Evolutionary conservation across 2,888 invertebrate species (phyloP).

Genomic region (Cryptocheilus praepositus): DNA sequence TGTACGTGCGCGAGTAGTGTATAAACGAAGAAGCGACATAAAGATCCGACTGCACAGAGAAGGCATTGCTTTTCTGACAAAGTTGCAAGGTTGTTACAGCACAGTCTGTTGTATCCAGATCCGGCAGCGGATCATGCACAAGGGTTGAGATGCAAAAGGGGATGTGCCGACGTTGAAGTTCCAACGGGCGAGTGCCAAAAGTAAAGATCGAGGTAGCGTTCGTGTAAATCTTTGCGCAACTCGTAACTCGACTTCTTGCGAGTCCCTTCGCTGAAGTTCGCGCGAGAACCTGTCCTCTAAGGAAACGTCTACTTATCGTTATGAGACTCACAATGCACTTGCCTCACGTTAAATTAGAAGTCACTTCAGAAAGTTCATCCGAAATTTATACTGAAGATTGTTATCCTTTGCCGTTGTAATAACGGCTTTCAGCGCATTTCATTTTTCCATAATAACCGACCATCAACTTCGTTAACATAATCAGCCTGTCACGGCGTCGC

Average conservation of each 20-base stretch:
- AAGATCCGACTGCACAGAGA: no score
- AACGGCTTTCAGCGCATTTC: no score
- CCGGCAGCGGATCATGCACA: neutral
- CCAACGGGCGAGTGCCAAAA: constrained; percentile 13
- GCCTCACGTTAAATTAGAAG: neutral
- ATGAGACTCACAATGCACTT: constrained; percentile 5
- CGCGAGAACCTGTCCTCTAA: constrained; percentile 1
- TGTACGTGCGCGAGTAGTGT: no score
- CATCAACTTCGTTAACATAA: no score
- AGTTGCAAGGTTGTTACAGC: constrained; percentile 4
- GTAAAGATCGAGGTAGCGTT: constrained; percentile 15
- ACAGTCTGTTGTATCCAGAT: constrained; percentile 21
- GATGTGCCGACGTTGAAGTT: constrained; percentile 14
- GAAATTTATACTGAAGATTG: no score
- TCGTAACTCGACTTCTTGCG: constrained; percentile 2
- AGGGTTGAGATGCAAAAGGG: neutral
- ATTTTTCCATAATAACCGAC: no score
- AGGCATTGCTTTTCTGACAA: neutral
- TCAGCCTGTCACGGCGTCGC: no score
- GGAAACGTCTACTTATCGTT: constrained; percentile 4
- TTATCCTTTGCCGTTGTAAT: no score
- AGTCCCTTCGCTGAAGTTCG: constrained; percentile 3
- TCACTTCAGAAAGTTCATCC: no score
- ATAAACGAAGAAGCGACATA: no score
- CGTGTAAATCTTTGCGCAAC: constrained; percentile 17